phyloP scores from a whole-genome alignment of 2,888 invertebrate genomes.

The Tenthredo scrophulariae region DNA sequence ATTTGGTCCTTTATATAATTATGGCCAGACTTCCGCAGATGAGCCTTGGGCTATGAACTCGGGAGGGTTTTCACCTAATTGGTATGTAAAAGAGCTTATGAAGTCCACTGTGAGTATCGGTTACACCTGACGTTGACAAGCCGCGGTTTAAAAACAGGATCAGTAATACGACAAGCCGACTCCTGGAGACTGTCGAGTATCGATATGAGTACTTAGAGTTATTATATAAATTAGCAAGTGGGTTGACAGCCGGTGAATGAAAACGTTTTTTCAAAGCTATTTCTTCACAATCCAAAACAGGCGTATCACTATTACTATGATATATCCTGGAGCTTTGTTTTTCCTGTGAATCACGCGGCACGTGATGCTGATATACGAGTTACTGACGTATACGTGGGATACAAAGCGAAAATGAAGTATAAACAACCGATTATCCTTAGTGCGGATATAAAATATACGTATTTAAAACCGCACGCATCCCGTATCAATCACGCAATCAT shows the following conservation, averaged over 20 bases:
- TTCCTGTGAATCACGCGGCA: constrained; percentile 18
- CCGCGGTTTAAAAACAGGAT: constrained; percentile 26
- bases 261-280: background rate
- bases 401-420: background rate
- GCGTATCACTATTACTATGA: background rate
- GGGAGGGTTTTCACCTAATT: background rate
- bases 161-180: constrained; percentile 11
- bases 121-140: constrained; percentile 35
- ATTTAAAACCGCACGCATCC: constrained; percentile 22
- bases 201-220: background rate
- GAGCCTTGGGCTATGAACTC: background rate
- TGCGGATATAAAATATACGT: background rate
- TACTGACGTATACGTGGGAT: background rate
- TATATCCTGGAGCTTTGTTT: constrained; percentile 5
- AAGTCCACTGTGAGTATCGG: constrained; percentile 12
- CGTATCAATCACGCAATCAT: constrained; percentile 16
- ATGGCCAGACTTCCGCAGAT: background rate
- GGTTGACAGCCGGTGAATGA: constrained; percentile 24
- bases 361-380: background rate
- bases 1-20: background rate
- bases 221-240: constrained; percentile 36
- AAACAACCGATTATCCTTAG: background rate
- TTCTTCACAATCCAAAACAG: background rate
- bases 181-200: constrained; percentile 13
- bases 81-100: constrained; percentile 8